Percentiles rank a stretch among this genome's conserved stretches.
Evolutionary conservation across 2,888 invertebrate genomes (phyloP).

Genomic region (Troides aeacus): DNA sequence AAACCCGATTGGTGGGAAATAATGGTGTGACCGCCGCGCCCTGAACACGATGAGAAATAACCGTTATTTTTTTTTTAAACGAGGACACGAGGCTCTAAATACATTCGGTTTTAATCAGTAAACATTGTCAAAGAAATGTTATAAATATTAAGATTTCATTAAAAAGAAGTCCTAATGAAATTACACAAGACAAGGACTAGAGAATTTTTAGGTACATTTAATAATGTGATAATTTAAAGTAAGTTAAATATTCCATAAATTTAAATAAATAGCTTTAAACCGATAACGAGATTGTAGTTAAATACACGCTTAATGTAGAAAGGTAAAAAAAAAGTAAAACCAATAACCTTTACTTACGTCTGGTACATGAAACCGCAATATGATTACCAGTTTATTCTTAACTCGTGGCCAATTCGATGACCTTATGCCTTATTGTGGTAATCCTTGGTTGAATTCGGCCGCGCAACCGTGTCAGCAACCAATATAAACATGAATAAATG

Average conservation of each 20-base stretch:
- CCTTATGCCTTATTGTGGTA: conserved; percentile 56
- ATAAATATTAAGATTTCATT: too few relatives aligned
- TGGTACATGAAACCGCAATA: background rate
- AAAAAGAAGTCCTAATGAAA: too few relatives aligned
- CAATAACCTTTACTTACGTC: too few relatives aligned
- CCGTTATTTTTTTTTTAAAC: conserved; percentile 15
- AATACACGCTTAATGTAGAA: background rate
- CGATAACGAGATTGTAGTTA: background rate
- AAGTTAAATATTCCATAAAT: too few relatives aligned
- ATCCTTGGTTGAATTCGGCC: conserved; percentile 58
- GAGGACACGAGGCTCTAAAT: background rate
- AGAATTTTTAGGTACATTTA: too few relatives aligned
- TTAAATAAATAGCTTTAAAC: too few relatives aligned
- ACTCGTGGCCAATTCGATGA: conserved; percentile 44
- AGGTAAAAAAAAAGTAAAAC: too few relatives aligned
- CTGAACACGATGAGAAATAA: conserved; percentile 27
- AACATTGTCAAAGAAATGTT: too few relatives aligned
- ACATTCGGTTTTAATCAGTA: background rate
- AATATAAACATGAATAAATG: conserved; percentile 18
- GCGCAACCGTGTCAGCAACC: conserved; percentile 42
- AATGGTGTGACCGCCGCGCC: conserved; percentile 60
- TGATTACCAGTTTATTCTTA: conserved; percentile 7
- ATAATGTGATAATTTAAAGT: too few relatives aligned
- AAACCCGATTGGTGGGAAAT: conserved; percentile 49
- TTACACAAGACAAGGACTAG: too few relatives aligned